These are phyloP conservation scores for Austrofundulus limnaeus DNA, from an alignment of 2,113 vertebrate genomes.

Conservation along the genomic window DNA sequence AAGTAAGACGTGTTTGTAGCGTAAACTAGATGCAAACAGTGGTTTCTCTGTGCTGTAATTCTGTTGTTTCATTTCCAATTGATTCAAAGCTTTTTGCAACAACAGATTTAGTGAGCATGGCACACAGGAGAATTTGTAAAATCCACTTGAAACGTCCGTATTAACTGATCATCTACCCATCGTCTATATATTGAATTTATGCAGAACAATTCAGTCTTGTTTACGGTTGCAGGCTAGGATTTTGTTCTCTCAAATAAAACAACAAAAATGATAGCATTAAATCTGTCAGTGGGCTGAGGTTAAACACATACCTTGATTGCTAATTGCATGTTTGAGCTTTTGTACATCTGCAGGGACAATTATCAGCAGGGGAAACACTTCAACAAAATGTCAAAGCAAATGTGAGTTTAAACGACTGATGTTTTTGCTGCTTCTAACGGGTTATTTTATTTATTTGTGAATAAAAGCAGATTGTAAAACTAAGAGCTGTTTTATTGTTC, in stretches of 20 bases:
- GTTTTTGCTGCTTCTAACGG: slow-evolving; percentile 6
- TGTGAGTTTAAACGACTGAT: slow-evolving; percentile 8
- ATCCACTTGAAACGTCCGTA: not conserved
- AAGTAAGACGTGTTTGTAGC: not conserved
- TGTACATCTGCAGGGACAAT: not conserved
- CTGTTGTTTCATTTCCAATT: slow-evolving; percentile 8
- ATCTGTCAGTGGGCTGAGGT: not conserved
- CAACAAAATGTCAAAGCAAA: slow-evolving; percentile 21
- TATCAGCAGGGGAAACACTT: not conserved
- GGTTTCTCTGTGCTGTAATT: slow-evolving; percentile 8
- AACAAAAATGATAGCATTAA: slow-evolving; percentile 4
- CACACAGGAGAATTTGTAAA: not conserved
- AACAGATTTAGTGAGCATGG: slow-evolving; percentile 13
- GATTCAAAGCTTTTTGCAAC: not conserved
- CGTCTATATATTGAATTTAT: slow-evolving; percentile 1
- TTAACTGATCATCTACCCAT: not conserved
- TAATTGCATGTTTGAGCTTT: slow-evolving; percentile 1
- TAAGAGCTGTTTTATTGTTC: not conserved
- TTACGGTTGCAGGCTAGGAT: slow-evolving; percentile 1
- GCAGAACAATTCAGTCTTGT: slow-evolving; percentile 8
- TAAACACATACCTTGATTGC: not conserved
- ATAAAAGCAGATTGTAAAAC: slow-evolving; percentile 44
- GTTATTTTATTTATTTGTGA: slow-evolving; percentile 26
- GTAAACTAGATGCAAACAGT: slow-evolving; percentile 1
- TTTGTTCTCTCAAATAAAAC: not conserved